Evolutionary conservation across 2,888 invertebrate genomes (phyloP).

Genomic region (Rhodophaea formosa): DNA sequence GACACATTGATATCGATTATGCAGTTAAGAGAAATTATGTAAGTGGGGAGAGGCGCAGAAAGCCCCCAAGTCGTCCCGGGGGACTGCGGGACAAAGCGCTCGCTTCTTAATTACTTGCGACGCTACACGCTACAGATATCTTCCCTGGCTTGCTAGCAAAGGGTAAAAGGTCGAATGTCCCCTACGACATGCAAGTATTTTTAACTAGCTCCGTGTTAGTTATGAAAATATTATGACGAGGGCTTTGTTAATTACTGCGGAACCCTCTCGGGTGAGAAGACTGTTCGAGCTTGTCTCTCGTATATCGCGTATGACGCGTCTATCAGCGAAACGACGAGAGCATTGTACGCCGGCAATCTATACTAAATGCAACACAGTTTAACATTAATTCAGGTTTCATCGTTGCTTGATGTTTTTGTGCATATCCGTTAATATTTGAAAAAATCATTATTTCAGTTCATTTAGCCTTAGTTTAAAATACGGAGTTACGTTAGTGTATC

Average conservation of each 20-base stretch:
- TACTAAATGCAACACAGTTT: too few species aligned
- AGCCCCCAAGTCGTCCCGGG: conserved; percentile 45
- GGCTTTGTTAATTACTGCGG: conserved; percentile 49
- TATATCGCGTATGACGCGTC: neutral
- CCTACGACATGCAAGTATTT: conserved; percentile 28
- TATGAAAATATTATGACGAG: conserved; percentile 55
- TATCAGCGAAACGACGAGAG: too few species aligned
- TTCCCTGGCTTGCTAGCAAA: conserved; percentile 47
- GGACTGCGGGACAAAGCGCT: conserved; percentile 52
- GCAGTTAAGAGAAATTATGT: conserved; percentile 73
- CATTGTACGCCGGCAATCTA: too few species aligned
- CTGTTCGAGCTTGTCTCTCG: neutral
- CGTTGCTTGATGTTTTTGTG: too few species aligned
- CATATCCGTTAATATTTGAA: too few species aligned
- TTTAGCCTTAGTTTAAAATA: too few species aligned
- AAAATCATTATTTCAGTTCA: too few species aligned
- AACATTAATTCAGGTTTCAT: too few species aligned
- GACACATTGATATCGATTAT: conserved; percentile 73
- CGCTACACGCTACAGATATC: conserved; percentile 57
- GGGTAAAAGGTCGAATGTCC: conserved; percentile 39
- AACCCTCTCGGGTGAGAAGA: neutral
- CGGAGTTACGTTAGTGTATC: too few species aligned
- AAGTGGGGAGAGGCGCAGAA: conserved; percentile 60
- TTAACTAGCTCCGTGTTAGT: conserved; percentile 33
- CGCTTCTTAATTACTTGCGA: conserved; percentile 74